A percentile compares a stretch with the other conserved stretches of the same genome.
Conservation (phyloP, 1,140 invertebrate species). For the Muscidifurax raptorellus region DNA sequence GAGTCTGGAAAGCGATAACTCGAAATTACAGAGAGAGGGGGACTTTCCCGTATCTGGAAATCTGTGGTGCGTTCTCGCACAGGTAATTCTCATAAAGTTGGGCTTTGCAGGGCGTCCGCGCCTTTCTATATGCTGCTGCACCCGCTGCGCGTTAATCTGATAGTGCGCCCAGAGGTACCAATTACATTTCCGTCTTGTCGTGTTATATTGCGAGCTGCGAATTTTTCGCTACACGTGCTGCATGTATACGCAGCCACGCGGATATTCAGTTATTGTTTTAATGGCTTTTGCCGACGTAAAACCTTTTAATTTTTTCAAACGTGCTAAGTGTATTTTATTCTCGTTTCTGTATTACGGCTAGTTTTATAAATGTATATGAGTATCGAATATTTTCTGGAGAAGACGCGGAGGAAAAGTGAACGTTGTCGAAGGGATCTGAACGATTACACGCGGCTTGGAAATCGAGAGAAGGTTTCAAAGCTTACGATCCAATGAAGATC, state of each 20-base stretch:
- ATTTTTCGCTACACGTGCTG: neutral
- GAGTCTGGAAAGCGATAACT: constrained; percentile 42
- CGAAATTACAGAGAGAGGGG: constrained; percentile 45
- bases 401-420: neutral
- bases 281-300: too few species aligned
- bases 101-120: neutral
- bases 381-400: neutral
- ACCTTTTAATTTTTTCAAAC: neutral
- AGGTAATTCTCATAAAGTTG: constrained; percentile 53
- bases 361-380: too few species aligned
- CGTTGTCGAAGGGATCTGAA: neutral
- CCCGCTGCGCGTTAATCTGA: constrained; percentile 9
- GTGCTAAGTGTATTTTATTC: neutral
- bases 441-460: neutral
- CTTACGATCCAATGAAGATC: constrained; percentile 28
- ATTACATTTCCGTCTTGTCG: constrained; percentile 46
- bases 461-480: neutral
- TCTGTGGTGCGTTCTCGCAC: constrained; percentile 43
- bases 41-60: constrained; percentile 51
- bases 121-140: neutral
- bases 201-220: constrained; percentile 23
- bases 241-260: too few species aligned
- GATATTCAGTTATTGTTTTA: neutral
- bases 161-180: constrained; percentile 39
- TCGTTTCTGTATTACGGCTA: neutral